A percentile compares a stretch with the other conserved stretches of the same genome.
phyloP scores from a whole-genome alignment of 2,113 vertebrate species.

The Scatophagus argus region DNA sequence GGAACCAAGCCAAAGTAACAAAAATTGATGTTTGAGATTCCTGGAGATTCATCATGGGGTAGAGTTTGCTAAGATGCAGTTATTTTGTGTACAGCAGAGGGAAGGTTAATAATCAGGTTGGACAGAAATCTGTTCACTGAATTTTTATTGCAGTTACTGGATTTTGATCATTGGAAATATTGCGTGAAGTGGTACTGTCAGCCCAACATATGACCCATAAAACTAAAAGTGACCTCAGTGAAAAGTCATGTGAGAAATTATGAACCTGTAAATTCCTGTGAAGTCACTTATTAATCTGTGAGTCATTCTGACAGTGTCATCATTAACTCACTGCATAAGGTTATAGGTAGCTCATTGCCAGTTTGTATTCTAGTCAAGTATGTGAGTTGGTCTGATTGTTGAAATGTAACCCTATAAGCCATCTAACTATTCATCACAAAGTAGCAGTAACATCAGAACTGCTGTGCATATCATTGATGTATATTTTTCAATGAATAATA shows the following conservation, averaged over 20 bases:
- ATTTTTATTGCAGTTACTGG: not conserved
- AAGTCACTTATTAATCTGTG: slow-evolving; percentile 79
- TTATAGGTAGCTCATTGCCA: not conserved
- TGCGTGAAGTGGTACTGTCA: not conserved
- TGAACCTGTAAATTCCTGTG: slow-evolving; percentile 45
- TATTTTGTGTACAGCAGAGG: not conserved
- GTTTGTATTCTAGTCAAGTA: not conserved
- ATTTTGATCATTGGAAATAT: not conserved
- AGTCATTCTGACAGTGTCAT: not conserved
- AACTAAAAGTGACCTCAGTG: slow-evolving; percentile 16
- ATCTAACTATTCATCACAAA: not conserved
- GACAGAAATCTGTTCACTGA: not conserved
- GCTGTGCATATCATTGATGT: not conserved
- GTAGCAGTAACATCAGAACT: not conserved
- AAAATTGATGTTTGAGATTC: too few species aligned
- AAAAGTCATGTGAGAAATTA: slow-evolving; percentile 41
- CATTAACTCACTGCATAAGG: not conserved
- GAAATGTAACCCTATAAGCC: not conserved
- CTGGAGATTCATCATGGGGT: too few species aligned
- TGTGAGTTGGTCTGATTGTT: not conserved
- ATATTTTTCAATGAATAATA: not conserved
- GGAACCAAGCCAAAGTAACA: too few species aligned
- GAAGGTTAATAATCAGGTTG: not conserved
- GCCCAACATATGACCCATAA: slow-evolving; percentile 14
- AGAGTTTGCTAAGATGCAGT: too few species aligned